Conservation (phyloP, 2,888 invertebrate species). For the Epirrhoe tristata region DNA sequence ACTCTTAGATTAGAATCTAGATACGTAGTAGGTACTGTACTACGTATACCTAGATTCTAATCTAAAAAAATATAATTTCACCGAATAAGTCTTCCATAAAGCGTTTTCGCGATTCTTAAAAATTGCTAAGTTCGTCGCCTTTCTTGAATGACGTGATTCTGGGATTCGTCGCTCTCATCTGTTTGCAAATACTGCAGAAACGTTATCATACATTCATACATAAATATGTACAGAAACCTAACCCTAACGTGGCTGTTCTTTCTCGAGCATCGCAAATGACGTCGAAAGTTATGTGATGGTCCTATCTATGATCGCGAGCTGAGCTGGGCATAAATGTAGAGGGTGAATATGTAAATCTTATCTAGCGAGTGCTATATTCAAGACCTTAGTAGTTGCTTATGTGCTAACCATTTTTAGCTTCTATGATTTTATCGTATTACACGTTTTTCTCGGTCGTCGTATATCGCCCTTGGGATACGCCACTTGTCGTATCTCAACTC, state of each 20-base stretch:
- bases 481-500: background rate
- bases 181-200: conserved; percentile 16
- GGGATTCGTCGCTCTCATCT: conserved; percentile 30
- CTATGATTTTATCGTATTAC: background rate
- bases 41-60: no score
- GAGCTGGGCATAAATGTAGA: conserved; percentile 5
- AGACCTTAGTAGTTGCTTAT: background rate
- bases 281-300: conserved; percentile 23
- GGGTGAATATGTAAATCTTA: conserved; percentile 11
- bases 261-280: conserved; percentile 23
- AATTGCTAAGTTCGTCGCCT: conserved; percentile 24
- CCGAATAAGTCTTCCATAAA: no score
- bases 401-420: conserved; percentile 2
- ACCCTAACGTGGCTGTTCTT: conserved; percentile 5
- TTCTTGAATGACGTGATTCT: conserved; percentile 11
- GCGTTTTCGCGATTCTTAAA: conserved; percentile 1
- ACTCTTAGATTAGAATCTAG: no score
- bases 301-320: conserved; percentile 14
- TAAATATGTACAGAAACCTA: conserved; percentile 6
- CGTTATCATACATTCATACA: conserved; percentile 18
- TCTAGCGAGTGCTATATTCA: background rate
- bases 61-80: no score
- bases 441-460: background rate
- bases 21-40: no score
- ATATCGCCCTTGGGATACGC: background rate